Evolutionary conservation across 2,113 vertebrate species (phyloP).

Genomic region (Oryzias javanicus): DNA sequence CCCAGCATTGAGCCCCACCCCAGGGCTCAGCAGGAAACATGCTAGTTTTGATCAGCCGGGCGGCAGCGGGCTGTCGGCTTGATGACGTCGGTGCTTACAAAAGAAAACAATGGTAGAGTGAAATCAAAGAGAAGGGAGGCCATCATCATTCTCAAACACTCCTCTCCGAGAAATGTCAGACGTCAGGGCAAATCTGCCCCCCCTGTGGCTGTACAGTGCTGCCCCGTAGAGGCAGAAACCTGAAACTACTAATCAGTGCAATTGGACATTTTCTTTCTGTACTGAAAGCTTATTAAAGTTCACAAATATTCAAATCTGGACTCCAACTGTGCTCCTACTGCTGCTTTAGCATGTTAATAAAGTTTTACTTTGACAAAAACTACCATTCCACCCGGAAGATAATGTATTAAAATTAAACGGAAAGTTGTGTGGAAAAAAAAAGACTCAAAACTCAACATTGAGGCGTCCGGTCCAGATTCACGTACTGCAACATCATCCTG

Average conservation of each 20-base stretch:
- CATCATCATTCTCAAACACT: no score
- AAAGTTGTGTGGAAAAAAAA: no score
- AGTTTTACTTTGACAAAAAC: no score
- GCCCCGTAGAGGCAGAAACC: neutral
- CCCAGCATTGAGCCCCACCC: constrained; percentile 4
- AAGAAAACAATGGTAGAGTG: no score
- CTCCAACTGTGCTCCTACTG: neutral
- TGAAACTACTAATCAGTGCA: neutral
- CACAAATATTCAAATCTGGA: no score
- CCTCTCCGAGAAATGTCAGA: constrained; percentile 35
- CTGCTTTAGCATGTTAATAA: no score
- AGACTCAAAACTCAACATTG: no score
- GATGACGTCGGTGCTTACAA: neutral
- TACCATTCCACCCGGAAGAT: no score
- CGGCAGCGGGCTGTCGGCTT: constrained; percentile 26
- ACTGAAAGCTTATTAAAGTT: neutral
- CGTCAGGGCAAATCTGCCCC: neutral
- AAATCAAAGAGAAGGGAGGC: no score
- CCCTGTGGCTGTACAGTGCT: fast-evolving
- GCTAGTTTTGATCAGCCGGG: constrained; percentile 17
- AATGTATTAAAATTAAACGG: no score
- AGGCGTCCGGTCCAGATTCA: no score
- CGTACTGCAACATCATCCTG: no score
- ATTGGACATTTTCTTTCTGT: neutral
- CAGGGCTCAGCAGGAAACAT: neutral